Evolutionary conservation across 30 jellyfish, hydroid and myxozoan species (phyloP).

Genomic region (Chironex yamaguchii): DNA sequence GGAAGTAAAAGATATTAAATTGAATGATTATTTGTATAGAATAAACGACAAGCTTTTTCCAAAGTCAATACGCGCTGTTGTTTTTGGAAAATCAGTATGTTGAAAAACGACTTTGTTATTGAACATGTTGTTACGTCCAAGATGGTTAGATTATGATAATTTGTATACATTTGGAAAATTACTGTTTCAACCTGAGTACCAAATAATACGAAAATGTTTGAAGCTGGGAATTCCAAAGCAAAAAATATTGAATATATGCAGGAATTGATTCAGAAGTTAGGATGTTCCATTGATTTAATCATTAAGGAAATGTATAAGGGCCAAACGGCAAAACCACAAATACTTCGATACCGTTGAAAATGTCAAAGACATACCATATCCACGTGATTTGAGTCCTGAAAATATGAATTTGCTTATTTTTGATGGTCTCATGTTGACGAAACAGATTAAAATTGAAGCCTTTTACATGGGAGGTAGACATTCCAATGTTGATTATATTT

Average conservation of each 20-base stretch:
- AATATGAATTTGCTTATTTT: neutral
- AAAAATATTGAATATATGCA: neutral
- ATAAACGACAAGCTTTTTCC: neutral
- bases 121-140: neutral
- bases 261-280: neutral
- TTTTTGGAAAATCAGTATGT: neutral
- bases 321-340: too few species aligned
- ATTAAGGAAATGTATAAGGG: neutral
- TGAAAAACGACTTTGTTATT: constrained; percentile 14
- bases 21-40: too few species aligned
- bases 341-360: neutral
- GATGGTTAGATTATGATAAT: neutral
- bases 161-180: neutral
- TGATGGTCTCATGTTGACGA: neutral
- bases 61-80: neutral
- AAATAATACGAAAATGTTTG: neutral
- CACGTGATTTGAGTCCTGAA: neutral
- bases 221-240: neutral
- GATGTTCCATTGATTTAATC: too few species aligned
- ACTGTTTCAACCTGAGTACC: constrained; percentile 12
- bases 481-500: too few species aligned
- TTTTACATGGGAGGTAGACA: neutral
- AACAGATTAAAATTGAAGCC: neutral
- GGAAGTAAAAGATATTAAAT: too few species aligned
- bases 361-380: neutral